Evolutionary conservation across 1,140 invertebrate species (phyloP), one percentile per base, ranked within the genome.

Genomic region (Mizuhopecten yessoensis): DNA sequence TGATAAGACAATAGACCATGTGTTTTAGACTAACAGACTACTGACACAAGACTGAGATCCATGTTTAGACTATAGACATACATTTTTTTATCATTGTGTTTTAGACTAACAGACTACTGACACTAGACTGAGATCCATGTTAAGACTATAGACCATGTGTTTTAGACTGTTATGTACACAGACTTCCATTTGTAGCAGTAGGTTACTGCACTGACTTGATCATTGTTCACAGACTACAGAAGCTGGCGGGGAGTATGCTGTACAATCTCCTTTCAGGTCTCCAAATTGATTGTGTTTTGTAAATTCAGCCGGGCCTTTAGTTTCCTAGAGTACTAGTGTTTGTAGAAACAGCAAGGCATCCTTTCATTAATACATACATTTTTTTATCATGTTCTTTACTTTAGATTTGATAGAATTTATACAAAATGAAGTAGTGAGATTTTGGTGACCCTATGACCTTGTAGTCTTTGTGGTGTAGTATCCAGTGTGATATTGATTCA

Each of bases 401-500:
- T 75, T 57, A 20, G 57, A 7, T 0, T 75, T 75, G n/a, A 29
- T n/a, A 75, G 57, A 75, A 75, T 29, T 75, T 75, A 75, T 29
- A 75, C 23, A 75, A 75, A 75, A 75, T 75, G 17, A 29, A 75
- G 57, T 9, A 75, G 5, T 2, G 57, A 29, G 57, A 75, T 29
- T 75, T 75, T 29, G 15, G 57, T 75, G 57, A 75, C 57, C 57
- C 11, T 17, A 75, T 75, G 57, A 75, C 57, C 57, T 75, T 75
- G 57, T n/a, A 75, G 57, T 75, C 57, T 75, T 75, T n/a, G 57
- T 75, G 17, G 57, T n/a, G n/a, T 75, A 75, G 57, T 75, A 75
- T 75, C 57, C 57, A 75, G 57, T 75, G 57, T 75, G 29, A 29
- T 75, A 75, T 75, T 75, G 57, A 75, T 75, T 29, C 29, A 5